These are phyloP conservation scores for Diplolepis rosae DNA, from an alignment of 2,888 invertebrate genomes.

Conservation along the genomic window DNA sequence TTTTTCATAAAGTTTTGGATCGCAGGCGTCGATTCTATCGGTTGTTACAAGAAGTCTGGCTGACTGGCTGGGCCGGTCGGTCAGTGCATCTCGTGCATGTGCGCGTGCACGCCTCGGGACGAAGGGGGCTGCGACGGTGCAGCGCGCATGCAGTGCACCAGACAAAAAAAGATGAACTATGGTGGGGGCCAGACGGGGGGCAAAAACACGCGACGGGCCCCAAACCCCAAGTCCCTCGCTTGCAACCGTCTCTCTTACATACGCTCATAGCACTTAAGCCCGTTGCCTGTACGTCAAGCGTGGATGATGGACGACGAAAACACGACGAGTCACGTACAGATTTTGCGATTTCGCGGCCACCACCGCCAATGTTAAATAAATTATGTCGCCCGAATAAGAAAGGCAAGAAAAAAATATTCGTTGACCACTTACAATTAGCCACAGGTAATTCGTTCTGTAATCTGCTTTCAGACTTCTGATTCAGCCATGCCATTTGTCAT, in stretches of 20 bases:
- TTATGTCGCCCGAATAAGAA: constrained; percentile 23
- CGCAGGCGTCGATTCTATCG: constrained; percentile 22
- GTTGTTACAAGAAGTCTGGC: not conserved
- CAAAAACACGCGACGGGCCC: constrained; percentile 68
- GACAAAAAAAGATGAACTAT: constrained; percentile 67
- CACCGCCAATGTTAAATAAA: constrained; percentile 29
- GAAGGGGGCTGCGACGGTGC: constrained; percentile 31
- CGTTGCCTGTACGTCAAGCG: constrained; percentile 24
- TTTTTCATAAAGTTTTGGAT: not conserved
- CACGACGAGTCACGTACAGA: constrained; percentile 30
- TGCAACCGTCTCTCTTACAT: constrained; percentile 51
- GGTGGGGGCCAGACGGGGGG: constrained; percentile 68
- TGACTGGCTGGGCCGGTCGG: not conserved
- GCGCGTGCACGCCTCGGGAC: constrained; percentile 26
- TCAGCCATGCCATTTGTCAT: not conserved
- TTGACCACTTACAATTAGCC: constrained; percentile 27
- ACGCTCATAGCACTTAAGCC: constrained; percentile 1
- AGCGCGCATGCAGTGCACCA: constrained; percentile 56
- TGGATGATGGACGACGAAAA: constrained; percentile 27
- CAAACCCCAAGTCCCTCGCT: constrained; percentile 59
- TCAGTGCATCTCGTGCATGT: constrained; percentile 46
- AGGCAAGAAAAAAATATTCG: not conserved
- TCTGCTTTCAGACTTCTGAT: constrained; percentile 5
- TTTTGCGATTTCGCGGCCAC: constrained; percentile 27
- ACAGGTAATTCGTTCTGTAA: constrained; percentile 23